These are phyloP conservation scores for Champsocephalus gunnari DNA, from an alignment of 2,797 vertebrate species.

Conservation along the genomic window DNA sequence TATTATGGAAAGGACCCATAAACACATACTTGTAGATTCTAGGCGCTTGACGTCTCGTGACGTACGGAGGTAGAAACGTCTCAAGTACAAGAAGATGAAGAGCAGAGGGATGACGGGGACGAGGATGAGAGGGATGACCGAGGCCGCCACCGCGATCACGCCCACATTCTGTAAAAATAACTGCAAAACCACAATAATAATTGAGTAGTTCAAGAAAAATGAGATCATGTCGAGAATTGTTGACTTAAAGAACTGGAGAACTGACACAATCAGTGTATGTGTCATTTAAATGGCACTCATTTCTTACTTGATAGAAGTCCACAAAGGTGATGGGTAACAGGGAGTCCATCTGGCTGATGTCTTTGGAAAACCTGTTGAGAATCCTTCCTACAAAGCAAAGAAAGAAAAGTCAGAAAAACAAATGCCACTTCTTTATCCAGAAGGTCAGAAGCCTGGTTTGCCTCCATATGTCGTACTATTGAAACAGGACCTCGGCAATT, in stretches of 20 bases:
- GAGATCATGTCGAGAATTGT: not conserved
- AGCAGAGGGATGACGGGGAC: constrained; percentile 87
- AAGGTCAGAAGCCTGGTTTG: not conserved
- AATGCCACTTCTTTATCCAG: not conserved
- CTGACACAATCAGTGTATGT: not conserved
- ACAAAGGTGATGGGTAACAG: constrained; percentile 88
- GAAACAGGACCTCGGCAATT: not conserved
- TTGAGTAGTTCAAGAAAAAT: not conserved
- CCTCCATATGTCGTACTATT: no score
- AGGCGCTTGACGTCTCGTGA: constrained; percentile 91
- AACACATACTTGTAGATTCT: constrained; percentile 85
- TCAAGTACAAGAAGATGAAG: constrained; percentile 84
- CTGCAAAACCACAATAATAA: constrained; percentile 15
- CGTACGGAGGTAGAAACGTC: constrained; percentile 88
- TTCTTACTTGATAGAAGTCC: constrained; percentile 89
- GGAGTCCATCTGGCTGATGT: constrained; percentile 90
- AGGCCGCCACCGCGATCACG: constrained; percentile 86
- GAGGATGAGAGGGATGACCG: constrained; percentile 90
- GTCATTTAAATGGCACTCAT: no score
- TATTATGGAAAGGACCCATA: not conserved
- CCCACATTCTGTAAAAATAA: constrained; percentile 68
- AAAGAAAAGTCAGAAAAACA: not conserved
- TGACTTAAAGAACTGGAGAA: not conserved
- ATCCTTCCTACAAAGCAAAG: constrained; percentile 59
- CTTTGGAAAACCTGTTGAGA: constrained; percentile 91